A percentile compares a stretch with the other conserved stretches of the same genome.
Conservation (phyloP, 1,140 invertebrate genomes). For the silkworm (Bombyx mori) region ASM3026992v2 NC_085133.1:2702501-2703000, state of each 20-base stretch:
- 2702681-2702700: constrained; percentile 52
- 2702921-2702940: no score
- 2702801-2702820: no score
- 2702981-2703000: not conserved
- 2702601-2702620: constrained; percentile 37
- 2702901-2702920: no score
- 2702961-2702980: no score
- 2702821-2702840: not conserved
- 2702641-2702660: constrained; percentile 13
- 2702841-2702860: not conserved
- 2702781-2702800: no score
- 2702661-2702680: constrained; percentile 44
- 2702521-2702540: not conserved
- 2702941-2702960: no score
- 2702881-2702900: no score
- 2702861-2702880: not conserved
- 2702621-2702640: constrained; percentile 57
- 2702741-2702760: constrained; percentile 8
- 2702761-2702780: constrained; percentile 15
- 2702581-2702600: constrained; percentile 43
- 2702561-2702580: not conserved
- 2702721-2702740: not conserved
- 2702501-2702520: no score
- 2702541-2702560: constrained; percentile 1
- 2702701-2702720: constrained; percentile 9